These are phyloP conservation scores for Steinernema khuongi DNA, from an alignment of 1,140 invertebrate genomes.

Conservation along the genomic window DNA sequence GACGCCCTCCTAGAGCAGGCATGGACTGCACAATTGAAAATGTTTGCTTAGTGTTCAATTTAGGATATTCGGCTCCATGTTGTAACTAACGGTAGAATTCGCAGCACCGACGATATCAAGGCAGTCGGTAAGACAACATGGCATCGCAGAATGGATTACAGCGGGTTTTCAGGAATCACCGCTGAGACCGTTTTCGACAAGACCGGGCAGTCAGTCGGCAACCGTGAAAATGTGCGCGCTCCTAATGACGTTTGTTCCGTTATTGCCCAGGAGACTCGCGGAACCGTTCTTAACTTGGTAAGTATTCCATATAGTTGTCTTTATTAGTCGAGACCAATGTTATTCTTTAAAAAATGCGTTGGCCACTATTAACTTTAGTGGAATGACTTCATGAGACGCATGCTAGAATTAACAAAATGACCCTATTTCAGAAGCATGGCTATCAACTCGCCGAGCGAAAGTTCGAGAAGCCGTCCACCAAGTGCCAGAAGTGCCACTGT, in stretches of 20 bases:
- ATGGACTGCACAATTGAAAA: background rate
- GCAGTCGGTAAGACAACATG: too few relatives aligned
- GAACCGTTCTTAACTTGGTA: conserved; percentile 63
- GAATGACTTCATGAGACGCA: too few relatives aligned
- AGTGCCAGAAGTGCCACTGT: conserved; percentile 17
- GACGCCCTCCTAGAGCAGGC: conserved; percentile 70
- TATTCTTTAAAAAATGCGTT: too few relatives aligned
- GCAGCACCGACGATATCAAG: conserved; percentile 73
- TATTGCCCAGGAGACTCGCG: conserved; percentile 75
- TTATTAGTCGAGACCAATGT: too few relatives aligned
- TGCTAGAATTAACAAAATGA: background rate
- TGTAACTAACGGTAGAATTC: conserved; percentile 71
- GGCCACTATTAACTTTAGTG: too few relatives aligned
- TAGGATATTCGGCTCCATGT: background rate
- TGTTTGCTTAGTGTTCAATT: background rate
- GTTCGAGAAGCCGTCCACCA: background rate
- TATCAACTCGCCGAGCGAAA: background rate
- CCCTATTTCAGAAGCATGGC: background rate
- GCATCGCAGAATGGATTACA: too few relatives aligned
- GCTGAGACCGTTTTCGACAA: conserved; percentile 67
- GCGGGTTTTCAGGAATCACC: too few relatives aligned
- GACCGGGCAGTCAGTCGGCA: conserved; percentile 66
- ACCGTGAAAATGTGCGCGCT: conserved; percentile 68
- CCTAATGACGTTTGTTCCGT: conserved; percentile 73
- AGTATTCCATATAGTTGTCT: background rate